Evolutionary conservation across 2,113 vertebrate species (phyloP).

Genomic region (Paradisaea rubra): DNA sequence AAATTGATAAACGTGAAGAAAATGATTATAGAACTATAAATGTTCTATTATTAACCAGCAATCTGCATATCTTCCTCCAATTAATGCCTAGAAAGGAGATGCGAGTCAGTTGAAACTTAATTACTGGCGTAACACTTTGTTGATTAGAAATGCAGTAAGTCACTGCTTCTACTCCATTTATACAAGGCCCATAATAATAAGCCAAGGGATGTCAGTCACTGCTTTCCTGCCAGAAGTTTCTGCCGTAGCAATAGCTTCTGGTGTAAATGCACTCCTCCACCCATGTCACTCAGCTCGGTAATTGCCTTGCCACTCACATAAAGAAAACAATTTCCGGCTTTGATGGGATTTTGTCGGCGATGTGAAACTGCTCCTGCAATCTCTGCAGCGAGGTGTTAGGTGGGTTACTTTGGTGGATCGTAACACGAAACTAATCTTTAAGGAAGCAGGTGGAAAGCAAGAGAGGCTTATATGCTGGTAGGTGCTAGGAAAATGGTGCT

Average conservation of each 20-base stretch:
- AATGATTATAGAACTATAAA: constrained; percentile 67
- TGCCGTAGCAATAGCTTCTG: not conserved
- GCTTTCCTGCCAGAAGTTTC: constrained; percentile 37
- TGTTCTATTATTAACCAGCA: constrained; percentile 70
- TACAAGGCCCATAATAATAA: constrained; percentile 28
- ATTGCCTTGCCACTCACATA: constrained; percentile 52
- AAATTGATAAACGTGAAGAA: constrained; percentile 68
- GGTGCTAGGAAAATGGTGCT: not conserved
- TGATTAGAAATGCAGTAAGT: constrained; percentile 62
- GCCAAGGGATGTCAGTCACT: constrained; percentile 47
- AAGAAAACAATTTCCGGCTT: constrained; percentile 39
- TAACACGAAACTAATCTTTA: constrained; percentile 42
- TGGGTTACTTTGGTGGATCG: constrained; percentile 13
- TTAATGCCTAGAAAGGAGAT: constrained; percentile 66
- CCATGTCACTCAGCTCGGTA: constrained; percentile 27
- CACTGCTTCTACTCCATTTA: constrained; percentile 49
- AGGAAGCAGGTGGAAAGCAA: not conserved
- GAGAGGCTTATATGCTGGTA: not conserved
- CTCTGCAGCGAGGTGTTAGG: not conserved
- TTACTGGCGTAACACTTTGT: constrained; percentile 66
- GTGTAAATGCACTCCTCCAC: not conserved
- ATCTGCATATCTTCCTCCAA: constrained; percentile 65
- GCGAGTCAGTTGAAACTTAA: constrained; percentile 66
- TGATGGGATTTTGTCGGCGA: not conserved
- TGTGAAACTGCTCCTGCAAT: constrained; percentile 16